Evolutionary conservation across 2,113 vertebrate genomes (phyloP).

Genomic region (Corvus cornix): DNA sequence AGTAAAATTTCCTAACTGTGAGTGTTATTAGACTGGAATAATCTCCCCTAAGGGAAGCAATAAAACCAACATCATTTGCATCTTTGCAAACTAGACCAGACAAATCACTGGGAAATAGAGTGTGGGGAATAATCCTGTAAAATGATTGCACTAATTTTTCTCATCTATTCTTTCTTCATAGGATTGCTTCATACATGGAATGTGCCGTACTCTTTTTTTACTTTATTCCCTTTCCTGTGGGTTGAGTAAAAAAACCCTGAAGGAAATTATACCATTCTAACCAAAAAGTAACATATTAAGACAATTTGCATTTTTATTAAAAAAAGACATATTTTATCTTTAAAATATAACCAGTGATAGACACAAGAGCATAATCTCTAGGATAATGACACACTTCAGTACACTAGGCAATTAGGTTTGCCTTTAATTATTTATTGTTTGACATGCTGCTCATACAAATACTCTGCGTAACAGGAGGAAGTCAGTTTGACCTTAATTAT

Average conservation of each 20-base stretch:
- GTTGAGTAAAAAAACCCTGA: background rate
- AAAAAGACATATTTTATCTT: background rate
- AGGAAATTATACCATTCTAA: background rate
- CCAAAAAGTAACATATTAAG: background rate
- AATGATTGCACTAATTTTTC: conserved; percentile 54
- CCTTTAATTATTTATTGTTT: conserved; percentile 40
- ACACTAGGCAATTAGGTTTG: conserved; percentile 30
- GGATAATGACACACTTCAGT: conserved; percentile 37
- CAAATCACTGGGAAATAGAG: conserved; percentile 55
- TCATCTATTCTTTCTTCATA: conserved; percentile 47
- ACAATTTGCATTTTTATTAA: background rate
- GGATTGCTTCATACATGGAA: conserved; percentile 28
- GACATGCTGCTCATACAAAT: conserved; percentile 29
- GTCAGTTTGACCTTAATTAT: conserved; percentile 65
- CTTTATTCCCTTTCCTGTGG: conserved; percentile 25
- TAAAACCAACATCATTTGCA: conserved; percentile 64
- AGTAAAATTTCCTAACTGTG: conserved; percentile 57
- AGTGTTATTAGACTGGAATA: conserved; percentile 55
- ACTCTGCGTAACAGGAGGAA: conserved; percentile 36
- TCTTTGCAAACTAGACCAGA: conserved; percentile 63
- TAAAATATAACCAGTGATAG: conserved; percentile 1
- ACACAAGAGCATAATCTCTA: background rate
- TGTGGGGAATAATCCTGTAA: conserved; percentile 40
- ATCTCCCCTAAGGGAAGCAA: conserved; percentile 59
- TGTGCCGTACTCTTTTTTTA: background rate